A percentile compares a stretch with the other conserved stretches of the same genome.
Evolutionary conservation across 2,888 invertebrate species (phyloP).

Genomic region (Dusona sp.): DNA sequence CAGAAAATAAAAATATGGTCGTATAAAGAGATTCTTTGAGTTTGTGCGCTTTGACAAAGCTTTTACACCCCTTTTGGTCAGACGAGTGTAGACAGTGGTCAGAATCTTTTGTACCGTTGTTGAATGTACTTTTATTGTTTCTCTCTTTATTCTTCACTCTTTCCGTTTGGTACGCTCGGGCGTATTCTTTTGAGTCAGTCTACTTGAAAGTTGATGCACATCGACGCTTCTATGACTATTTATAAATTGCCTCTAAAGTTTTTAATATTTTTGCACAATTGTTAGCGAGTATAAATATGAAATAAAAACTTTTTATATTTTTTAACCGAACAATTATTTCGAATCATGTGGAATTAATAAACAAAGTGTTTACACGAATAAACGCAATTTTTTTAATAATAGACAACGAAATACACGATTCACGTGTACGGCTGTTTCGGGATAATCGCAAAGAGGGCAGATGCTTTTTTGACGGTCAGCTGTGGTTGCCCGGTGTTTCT

Average conservation of each 20-base stretch:
- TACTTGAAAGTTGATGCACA: constrained; percentile 55
- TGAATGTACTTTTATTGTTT: constrained; percentile 32
- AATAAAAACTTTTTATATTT: too few relatives aligned
- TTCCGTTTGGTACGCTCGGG: not conserved
- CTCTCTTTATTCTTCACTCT: constrained; percentile 7
- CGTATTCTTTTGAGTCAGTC: constrained; percentile 41
- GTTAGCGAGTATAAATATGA: not conserved
- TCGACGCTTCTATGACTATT: constrained; percentile 67
- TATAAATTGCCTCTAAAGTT: not conserved
- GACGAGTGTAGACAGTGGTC: constrained; percentile 51
- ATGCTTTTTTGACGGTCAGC: constrained; percentile 81
- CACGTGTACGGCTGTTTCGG: constrained; percentile 67
- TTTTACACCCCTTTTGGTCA: constrained; percentile 58
- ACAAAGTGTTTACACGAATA: not conserved
- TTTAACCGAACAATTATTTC: not conserved
- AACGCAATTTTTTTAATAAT: not conserved
- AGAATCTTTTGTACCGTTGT: constrained; percentile 58
- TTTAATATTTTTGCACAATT: not conserved
- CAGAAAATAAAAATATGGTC: constrained; percentile 35
- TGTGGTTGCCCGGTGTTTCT: constrained; percentile 75
- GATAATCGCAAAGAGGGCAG: constrained; percentile 75
- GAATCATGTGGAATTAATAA: not conserved
- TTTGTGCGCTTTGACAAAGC: constrained; percentile 55
- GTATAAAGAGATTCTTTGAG: constrained; percentile 48
- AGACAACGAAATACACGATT: constrained; percentile 31